Conservation (phyloP, 1,140 invertebrate species). For the Drosophila nigrodunni region DNA sequence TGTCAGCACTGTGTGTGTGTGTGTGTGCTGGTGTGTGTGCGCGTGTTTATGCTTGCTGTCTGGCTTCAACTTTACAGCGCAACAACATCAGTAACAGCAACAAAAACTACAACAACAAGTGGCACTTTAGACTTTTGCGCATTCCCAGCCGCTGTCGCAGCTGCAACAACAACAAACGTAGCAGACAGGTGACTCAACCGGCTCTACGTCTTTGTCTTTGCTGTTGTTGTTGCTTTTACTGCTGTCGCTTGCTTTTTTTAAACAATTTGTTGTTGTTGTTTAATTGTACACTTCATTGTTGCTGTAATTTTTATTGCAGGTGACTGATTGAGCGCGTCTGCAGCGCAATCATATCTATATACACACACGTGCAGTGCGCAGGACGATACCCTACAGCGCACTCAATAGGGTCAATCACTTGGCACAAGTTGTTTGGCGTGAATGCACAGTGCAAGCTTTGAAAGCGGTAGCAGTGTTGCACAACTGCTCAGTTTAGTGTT, state of each 20-base stretch:
- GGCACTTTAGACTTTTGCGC: conserved; percentile 80
- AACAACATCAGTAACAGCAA: conserved; percentile 35
- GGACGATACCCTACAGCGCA: conserved; percentile 11
- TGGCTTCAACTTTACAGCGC: conserved; percentile 60
- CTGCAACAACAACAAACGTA: conserved; percentile 1
- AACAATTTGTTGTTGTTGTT: conserved; percentile 17
- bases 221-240: conserved; percentile 15
- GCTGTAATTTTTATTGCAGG: conserved; percentile 65
- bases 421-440: neutral
- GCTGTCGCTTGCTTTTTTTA: conserved; percentile 1
- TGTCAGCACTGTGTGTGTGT: conserved; percentile 20
- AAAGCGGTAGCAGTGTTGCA: too few relatives aligned
- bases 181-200: conserved; percentile 77
- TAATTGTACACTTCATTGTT: conserved; percentile 46
- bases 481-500: too few relatives aligned
- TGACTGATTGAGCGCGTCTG: conserved; percentile 74
- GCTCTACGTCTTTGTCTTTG: conserved; percentile 36
- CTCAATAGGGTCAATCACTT: neutral
- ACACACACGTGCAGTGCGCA: conserved; percentile 28
- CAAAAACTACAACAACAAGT: conserved; percentile 59
- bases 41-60: conserved; percentile 45
- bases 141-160: conserved; percentile 72
- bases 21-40: conserved; percentile 27
- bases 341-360: conserved; percentile 42
- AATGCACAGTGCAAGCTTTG: too few relatives aligned